phyloP scores from a whole-genome alignment of 2,888 invertebrate species.

The Hylaea fasciaria region DNA sequence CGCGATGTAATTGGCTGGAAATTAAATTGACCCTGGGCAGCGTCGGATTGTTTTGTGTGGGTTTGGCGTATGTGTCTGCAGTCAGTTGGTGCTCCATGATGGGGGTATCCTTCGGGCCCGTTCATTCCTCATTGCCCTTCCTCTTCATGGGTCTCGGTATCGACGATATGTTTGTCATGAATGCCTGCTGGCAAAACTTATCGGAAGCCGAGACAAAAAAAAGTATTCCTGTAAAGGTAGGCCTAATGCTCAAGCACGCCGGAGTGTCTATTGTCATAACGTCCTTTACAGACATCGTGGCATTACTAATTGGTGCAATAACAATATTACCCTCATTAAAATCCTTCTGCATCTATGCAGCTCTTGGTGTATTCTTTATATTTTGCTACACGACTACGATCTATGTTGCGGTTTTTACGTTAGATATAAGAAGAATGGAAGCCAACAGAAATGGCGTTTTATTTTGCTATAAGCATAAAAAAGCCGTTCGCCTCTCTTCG shows the following conservation, averaged over 20 bases:
- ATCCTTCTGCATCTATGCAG: conserved; percentile 93
- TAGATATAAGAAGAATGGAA: conserved; percentile 88
- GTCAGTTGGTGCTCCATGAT: conserved; percentile 89
- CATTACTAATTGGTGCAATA: conserved; percentile 91
- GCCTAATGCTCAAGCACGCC: conserved; percentile 89
- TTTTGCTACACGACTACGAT: conserved; percentile 92
- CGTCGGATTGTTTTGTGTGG: conserved; percentile 89
- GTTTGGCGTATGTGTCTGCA: conserved; percentile 89
- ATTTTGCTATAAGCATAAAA: conserved; percentile 87
- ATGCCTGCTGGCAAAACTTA: conserved; percentile 90
- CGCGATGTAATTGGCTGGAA: conserved; percentile 90
- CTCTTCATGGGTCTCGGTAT: conserved; percentile 92
- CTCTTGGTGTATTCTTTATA: conserved; percentile 90
- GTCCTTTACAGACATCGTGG: conserved; percentile 92
- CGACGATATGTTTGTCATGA: conserved; percentile 94
- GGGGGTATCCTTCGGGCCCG: conserved; percentile 91
- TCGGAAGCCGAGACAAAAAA: conserved; percentile 79
- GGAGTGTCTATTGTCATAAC: conserved; percentile 94
- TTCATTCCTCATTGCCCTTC: conserved; percentile 93
- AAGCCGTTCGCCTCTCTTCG: conserved; percentile 78
- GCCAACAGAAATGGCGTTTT: conserved; percentile 87
- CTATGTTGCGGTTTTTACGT: conserved; percentile 90
- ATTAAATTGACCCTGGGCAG: conserved; percentile 87
- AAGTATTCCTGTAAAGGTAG: conserved; percentile 87
- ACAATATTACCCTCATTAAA: conserved; percentile 92